Percentiles rank a stretch among this genome's conserved stretches.
Evolutionary conservation across 2,113 vertebrate species (phyloP).

Genomic region (Grantiella picta): DNA sequence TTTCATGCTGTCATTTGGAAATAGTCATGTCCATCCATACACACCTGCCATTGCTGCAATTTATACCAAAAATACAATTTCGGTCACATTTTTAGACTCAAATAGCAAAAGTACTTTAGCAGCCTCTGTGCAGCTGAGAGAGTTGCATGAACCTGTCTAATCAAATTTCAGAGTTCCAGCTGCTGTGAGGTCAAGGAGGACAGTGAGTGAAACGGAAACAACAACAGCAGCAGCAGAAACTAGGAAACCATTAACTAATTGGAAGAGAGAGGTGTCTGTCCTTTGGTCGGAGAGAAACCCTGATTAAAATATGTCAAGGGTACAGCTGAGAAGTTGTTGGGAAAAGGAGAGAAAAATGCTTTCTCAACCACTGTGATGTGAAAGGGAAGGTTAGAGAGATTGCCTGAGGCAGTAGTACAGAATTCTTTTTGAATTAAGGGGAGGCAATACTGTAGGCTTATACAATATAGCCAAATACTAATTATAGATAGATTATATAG

Average conservation of each 20-base stretch:
- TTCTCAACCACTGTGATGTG: neutral
- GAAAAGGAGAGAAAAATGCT: neutral
- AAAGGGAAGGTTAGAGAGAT: neutral
- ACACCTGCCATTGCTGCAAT: neutral
- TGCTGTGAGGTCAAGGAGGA: constrained; percentile 41
- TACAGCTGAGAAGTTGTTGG: neutral
- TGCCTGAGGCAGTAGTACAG: neutral
- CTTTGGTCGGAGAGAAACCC: neutral
- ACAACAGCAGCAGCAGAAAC: constrained; percentile 6
- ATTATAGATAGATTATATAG: neutral
- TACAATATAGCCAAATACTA: neutral
- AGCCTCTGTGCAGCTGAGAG: neutral
- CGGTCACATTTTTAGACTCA: neutral
- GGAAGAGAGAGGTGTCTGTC: constrained; percentile 2
- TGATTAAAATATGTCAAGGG: constrained; percentile 25
- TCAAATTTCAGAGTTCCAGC: constrained; percentile 43
- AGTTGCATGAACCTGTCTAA: neutral
- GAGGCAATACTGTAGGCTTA: neutral
- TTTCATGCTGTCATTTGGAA: neutral
- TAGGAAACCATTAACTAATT: constrained; percentile 63
- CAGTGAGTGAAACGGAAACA: neutral
- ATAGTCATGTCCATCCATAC: neutral
- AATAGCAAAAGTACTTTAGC: neutral
- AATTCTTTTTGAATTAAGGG: neutral
- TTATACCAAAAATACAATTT: neutral